phyloP scores from a whole-genome alignment of 2,888 invertebrate species.

The Autographa gamma region DNA sequence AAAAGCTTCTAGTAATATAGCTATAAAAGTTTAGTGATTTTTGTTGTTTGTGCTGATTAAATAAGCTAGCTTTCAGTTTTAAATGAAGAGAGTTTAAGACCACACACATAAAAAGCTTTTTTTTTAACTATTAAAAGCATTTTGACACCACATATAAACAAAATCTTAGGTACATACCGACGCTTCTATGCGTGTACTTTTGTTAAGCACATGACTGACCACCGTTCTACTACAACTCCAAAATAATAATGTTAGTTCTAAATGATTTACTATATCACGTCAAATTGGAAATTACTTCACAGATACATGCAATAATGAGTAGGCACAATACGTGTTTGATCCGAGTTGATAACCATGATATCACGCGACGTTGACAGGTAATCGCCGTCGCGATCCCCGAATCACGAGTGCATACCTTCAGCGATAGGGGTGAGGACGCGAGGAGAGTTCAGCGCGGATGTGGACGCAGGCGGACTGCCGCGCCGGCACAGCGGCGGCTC shows the following conservation, averaged over 20 bases:
- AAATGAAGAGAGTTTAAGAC: not conserved
- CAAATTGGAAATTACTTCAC: slow-evolving; percentile 63
- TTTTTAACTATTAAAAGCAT: not conserved
- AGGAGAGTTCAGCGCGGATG: slow-evolving; percentile 68
- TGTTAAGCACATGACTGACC: slow-evolving; percentile 54
- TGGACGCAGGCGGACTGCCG: slow-evolving; percentile 69
- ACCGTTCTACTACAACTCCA: slow-evolving; percentile 50
- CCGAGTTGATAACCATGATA: slow-evolving; percentile 61
- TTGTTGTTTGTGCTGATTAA: not conserved
- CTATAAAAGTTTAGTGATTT: not conserved
- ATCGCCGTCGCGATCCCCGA: slow-evolving; percentile 57
- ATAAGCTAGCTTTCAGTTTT: too few species aligned
- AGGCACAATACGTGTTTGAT: slow-evolving; percentile 68
- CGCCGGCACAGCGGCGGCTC: slow-evolving; percentile 62
- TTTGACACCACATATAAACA: not conserved
- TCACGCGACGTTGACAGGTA: slow-evolving; percentile 62
- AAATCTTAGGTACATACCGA: slow-evolving; percentile 45
- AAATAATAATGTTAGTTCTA: slow-evolving; percentile 49
- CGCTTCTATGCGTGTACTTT: slow-evolving; percentile 19
- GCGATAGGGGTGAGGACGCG: slow-evolving; percentile 78
- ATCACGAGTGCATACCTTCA: slow-evolving; percentile 75
- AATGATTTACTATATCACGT: slow-evolving; percentile 57
- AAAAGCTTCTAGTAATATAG: too few species aligned
- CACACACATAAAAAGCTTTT: not conserved
- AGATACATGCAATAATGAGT: slow-evolving; percentile 62